These are phyloP conservation scores for Taxidea taxus DNA, from an alignment of 2,113 vertebrate species.

Conservation along the genomic window DNA sequence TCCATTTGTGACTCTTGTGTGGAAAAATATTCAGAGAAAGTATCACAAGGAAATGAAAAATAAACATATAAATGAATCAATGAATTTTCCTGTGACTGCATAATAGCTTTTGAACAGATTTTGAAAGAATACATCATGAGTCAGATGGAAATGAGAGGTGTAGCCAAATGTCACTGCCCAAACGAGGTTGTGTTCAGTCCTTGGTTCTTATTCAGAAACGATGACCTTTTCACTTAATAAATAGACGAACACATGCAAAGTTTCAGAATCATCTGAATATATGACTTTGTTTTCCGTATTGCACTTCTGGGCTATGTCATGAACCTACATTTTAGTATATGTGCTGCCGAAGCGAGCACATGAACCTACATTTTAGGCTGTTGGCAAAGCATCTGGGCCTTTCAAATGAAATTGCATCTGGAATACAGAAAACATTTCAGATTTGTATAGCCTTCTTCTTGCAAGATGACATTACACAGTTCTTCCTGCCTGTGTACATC, in stretches of 20 bases:
- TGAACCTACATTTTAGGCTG: not conserved
- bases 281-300: not conserved
- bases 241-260: not conserved
- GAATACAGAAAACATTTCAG: not conserved
- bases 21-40: not conserved
- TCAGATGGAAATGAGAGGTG: not conserved
- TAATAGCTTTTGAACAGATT: not conserved
- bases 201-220: slow-evolving; percentile 25
- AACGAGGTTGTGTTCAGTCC: not conserved
- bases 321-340: not conserved
- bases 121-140: not conserved
- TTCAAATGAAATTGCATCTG: slow-evolving; percentile 19
- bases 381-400: not conserved
- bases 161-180: not conserved
- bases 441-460: not conserved
- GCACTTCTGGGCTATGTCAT: not conserved
- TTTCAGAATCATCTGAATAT: not conserved
- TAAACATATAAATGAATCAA: not conserved
- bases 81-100: not conserved
- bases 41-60: not conserved
- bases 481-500: not conserved
- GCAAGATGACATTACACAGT: not conserved
- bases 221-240: slow-evolving; percentile 16
- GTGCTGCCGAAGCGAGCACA: no score
- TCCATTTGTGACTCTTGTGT: not conserved